Percentiles rank a stretch among this genome's conserved stretches.
phyloP scores from a whole-genome alignment of 2,797 vertebrate genomes.

The Sciurus vulgaris region DNA sequence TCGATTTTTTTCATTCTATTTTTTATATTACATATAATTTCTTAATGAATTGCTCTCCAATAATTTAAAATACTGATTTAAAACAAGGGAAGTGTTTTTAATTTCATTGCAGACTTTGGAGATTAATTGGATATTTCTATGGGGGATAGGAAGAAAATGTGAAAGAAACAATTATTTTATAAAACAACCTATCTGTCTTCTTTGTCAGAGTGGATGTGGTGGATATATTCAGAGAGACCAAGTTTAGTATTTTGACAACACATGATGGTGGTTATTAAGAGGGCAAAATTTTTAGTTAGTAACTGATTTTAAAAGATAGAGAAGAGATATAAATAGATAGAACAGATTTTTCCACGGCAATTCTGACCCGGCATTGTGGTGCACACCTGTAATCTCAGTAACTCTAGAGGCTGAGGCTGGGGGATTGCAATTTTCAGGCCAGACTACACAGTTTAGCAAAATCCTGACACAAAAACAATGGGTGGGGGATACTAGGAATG shows the following conservation, averaged over 20 bases:
- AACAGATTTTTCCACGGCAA: no score
- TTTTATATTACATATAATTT: not conserved
- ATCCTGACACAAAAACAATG: no score
- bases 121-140: not conserved
- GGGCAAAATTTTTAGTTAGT: not conserved
- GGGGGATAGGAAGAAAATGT: accelerated
- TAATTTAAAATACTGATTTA: not conserved
- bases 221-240: not conserved
- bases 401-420: no score
- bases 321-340: no score
- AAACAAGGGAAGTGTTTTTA: not conserved
- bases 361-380: no score
- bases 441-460: no score
- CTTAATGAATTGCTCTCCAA: not conserved
- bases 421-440: no score
- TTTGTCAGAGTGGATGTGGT: not conserved
- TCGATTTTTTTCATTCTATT: not conserved
- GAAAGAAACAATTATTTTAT: not conserved
- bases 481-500: no score
- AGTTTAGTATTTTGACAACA: not conserved
- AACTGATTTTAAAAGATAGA: no score
- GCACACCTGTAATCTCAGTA: no score
- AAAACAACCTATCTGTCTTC: not conserved
- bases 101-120: not conserved
- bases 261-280: not conserved